phyloP scores from a whole-genome alignment of 2,888 invertebrate genomes.

The Elaeidobius kamerunicus region DNA sequence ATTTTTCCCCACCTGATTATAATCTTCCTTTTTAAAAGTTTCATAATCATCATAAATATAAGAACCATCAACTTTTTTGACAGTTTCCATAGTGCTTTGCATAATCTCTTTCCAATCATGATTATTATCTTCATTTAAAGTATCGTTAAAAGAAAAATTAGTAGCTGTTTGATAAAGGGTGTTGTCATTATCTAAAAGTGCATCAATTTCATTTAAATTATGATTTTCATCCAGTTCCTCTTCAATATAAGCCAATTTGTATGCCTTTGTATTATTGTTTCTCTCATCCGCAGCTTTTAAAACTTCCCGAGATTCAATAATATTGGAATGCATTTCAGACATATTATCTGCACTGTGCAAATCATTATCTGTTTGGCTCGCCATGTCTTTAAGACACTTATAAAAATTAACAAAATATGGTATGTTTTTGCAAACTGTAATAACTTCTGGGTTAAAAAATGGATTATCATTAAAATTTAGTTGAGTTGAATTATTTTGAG shows the following conservation, averaged over 20 bases:
- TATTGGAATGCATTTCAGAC: not conserved
- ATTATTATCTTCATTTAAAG: constrained; percentile 18
- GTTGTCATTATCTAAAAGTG: not conserved
- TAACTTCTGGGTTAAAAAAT: constrained; percentile 17
- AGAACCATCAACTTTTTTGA: constrained; percentile 35
- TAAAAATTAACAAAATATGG: constrained; percentile 20
- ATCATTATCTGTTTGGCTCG: constrained; percentile 31
- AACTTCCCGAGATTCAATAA: not conserved
- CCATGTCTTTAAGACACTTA: constrained; percentile 25
- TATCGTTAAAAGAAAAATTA: constrained; percentile 17
- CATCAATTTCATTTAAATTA: not conserved
- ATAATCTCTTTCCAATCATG: constrained; percentile 26
- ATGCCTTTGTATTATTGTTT: constrained; percentile 2
- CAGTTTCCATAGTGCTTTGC: constrained; percentile 30
- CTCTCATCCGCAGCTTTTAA: not conserved
- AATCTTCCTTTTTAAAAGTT: constrained; percentile 26
- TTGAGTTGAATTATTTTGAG: constrained; percentile 17
- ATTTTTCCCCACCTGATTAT: constrained; percentile 22
- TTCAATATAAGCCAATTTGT: constrained; percentile 23
- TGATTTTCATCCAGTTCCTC: constrained; percentile 2
- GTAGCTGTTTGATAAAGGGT: constrained; percentile 21
- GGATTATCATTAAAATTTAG: constrained; percentile 2
- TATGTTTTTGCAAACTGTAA: constrained; percentile 18
- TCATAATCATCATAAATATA: constrained; percentile 35
- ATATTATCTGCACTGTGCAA: constrained; percentile 1